These are phyloP conservation scores for Rutilus rutilus DNA, from an alignment of 2,113 vertebrate species.

Conservation along the genomic window DNA sequence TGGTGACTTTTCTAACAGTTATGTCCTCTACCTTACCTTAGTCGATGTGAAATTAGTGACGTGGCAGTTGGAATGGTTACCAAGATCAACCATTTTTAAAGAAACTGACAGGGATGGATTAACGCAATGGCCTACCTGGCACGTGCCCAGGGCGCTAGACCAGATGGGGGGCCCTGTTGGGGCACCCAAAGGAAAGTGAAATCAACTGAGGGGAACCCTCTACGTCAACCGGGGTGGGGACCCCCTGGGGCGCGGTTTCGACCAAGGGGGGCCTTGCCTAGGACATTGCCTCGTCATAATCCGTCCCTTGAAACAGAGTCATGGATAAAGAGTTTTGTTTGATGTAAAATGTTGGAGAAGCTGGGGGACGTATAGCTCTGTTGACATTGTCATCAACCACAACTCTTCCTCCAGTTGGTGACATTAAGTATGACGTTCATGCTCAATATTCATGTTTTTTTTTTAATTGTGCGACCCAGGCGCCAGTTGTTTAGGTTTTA, in stretches of 20 bases:
- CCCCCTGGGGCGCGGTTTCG: too few species aligned
- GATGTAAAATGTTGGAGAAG: background rate
- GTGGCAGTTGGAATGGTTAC: background rate
- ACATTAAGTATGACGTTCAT: background rate
- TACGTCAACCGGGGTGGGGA: too few species aligned
- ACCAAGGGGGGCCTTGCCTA: too few species aligned
- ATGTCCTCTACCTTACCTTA: background rate
- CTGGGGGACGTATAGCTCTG: background rate
- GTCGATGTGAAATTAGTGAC: background rate
- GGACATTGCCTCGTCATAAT: too few species aligned
- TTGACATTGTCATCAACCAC: background rate
- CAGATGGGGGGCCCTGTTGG: too few species aligned
- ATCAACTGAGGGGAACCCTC: too few species aligned
- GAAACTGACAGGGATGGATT: background rate
- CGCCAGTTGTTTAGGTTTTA: constrained; percentile 46
- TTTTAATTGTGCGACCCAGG: constrained; percentile 25
- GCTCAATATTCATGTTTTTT: constrained; percentile 34
- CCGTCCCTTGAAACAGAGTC: background rate
- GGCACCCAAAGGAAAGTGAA: too few species aligned
- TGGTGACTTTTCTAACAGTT: background rate
- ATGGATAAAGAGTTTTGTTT: background rate
- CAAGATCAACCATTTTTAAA: background rate
- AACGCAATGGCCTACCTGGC: too few species aligned
- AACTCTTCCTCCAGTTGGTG: background rate
- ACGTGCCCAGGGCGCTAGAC: too few species aligned